Evolutionary conservation across 1,140 invertebrate genomes (phyloP).

Genomic region (Acromyrmex charruanus): DNA sequence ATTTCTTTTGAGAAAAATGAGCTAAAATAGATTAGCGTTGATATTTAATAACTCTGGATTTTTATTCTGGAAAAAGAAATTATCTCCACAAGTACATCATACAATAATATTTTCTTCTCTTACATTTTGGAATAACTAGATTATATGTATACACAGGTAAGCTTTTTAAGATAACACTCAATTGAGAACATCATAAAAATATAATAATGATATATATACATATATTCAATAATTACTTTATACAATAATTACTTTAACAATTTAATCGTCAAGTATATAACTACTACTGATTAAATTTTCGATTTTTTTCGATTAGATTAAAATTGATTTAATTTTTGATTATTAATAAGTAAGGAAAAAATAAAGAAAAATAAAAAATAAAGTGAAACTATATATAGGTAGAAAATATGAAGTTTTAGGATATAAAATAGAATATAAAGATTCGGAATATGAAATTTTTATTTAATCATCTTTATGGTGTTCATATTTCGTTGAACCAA

Average conservation of each 20-base stretch:
- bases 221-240: not conserved
- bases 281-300: not conserved
- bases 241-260: too few relatives aligned
- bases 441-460: not conserved
- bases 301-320: too few relatives aligned
- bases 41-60: not conserved
- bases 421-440: not conserved
- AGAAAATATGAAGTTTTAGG: not conserved
- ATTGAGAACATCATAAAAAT: not conserved
- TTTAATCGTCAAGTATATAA: not conserved
- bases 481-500: too few relatives aligned
- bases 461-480: not conserved
- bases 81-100: not conserved
- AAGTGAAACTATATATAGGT: not conserved
- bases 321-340: not conserved
- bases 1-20: not conserved
- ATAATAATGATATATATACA: not conserved
- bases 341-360: not conserved
- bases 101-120: not conserved
- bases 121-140: not conserved
- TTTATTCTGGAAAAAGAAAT: not conserved
- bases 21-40: not conserved
- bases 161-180: not conserved
- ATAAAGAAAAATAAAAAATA: not conserved
- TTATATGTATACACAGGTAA: not conserved